Conservation (phyloP, 1,140 invertebrate genomes). For the Drepana arcuata region DNA sequence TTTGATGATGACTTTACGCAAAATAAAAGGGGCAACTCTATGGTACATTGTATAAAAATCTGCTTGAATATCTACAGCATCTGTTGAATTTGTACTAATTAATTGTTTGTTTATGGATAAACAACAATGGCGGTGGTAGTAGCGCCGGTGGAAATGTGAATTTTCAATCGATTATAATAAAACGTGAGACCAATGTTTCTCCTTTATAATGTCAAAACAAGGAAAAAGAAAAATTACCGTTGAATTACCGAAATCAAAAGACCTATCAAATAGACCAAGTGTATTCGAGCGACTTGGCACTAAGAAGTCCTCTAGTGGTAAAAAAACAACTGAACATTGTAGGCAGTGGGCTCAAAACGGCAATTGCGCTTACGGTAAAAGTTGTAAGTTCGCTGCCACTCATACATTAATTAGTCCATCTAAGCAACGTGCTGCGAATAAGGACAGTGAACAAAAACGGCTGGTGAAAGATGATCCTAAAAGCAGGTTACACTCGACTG, state of each 20-base stretch:
- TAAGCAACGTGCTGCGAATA: conserved; percentile 78
- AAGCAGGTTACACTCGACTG: conserved; percentile 76
- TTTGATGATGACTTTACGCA: too few relatives aligned
- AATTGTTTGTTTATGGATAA: too few relatives aligned
- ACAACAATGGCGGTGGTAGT: conserved; percentile 19
- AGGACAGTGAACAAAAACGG: conserved; percentile 76
- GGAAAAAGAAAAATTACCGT: conserved; percentile 84
- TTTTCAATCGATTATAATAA: conserved; percentile 28
- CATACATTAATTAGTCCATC: conserved; percentile 83
- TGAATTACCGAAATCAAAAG: conserved; percentile 80
- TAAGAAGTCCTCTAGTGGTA: conserved; percentile 74
- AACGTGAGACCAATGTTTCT: conserved; percentile 58
- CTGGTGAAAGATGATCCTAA: conserved; percentile 75
- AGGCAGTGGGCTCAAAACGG: conserved; percentile 83
- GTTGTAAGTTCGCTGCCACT: conserved; percentile 81
- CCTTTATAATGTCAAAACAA: conserved; percentile 81
- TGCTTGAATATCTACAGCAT: too few relatives aligned
- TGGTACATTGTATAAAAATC: too few relatives aligned
- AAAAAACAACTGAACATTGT: conserved; percentile 76
- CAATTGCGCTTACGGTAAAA: conserved; percentile 82
- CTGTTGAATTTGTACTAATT: too few relatives aligned
- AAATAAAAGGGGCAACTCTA: too few relatives aligned
- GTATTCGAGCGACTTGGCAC: conserved; percentile 86
- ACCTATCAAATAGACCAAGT: conserved; percentile 77
- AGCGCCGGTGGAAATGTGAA: conserved; percentile 25